These are phyloP conservation scores for Saxidomus purpurata DNA, from an alignment of 1,140 invertebrate species.

Conservation along the genomic window DNA sequence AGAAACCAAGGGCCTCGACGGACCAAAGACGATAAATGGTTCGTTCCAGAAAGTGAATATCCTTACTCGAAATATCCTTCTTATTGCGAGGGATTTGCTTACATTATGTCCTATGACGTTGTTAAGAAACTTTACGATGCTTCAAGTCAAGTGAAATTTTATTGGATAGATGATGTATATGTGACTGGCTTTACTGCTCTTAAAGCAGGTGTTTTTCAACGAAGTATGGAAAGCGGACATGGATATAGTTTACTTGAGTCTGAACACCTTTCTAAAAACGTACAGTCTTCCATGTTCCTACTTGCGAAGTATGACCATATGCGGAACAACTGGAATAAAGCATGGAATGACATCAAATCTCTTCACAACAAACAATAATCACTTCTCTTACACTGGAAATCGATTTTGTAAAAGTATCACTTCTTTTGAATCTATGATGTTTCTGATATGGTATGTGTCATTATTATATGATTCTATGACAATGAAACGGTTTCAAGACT, in stretches of 20 bases:
- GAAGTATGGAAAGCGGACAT: slow-evolving; percentile 41
- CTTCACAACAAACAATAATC: slow-evolving; percentile 14
- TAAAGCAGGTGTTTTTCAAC: slow-evolving; percentile 32
- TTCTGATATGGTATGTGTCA: too few species aligned
- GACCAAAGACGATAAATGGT: slow-evolving; percentile 43
- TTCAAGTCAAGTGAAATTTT: slow-evolving; percentile 52
- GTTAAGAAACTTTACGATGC: slow-evolving; percentile 47
- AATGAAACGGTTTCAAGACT: too few species aligned
- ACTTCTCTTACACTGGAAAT: too few species aligned
- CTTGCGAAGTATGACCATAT: slow-evolving; percentile 45
- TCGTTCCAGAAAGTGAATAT: slow-evolving; percentile 33
- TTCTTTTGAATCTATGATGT: too few species aligned
- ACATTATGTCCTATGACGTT: slow-evolving; percentile 55
- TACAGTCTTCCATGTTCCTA: slow-evolving; percentile 47
- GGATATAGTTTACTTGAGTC: slow-evolving; percentile 25
- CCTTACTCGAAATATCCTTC: slow-evolving; percentile 58
- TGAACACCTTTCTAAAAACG: slow-evolving; percentile 23
- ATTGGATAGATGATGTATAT: slow-evolving; percentile 70
- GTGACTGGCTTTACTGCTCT: slow-evolving; percentile 51
- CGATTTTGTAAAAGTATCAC: too few species aligned
- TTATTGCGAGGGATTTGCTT: slow-evolving; percentile 67
- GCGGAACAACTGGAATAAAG: slow-evolving; percentile 31
- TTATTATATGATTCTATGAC: too few species aligned
- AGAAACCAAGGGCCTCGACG: slow-evolving; percentile 37
- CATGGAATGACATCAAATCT: slow-evolving; percentile 45